Evolutionary conservation across 1,140 invertebrate species (phyloP), one percentile per base, ranked within the genome.

Genomic region (Bombus turneri): DNA sequence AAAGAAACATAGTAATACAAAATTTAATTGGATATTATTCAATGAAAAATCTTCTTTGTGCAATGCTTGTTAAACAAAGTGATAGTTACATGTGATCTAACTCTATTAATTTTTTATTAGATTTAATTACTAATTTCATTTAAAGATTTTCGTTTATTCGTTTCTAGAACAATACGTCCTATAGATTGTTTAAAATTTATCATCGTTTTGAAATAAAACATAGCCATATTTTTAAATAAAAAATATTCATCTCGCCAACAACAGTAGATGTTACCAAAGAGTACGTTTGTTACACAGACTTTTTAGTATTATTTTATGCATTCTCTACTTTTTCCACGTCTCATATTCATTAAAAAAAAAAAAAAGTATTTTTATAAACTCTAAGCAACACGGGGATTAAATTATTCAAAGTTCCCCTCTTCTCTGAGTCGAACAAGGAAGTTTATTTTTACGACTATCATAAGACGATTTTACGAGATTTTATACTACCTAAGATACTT

Each of bases 381-480:
- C 4, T 13, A 62, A 62, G 4, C 28, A 62, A 62, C 47, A 62
- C 28, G 59, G 6, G 18, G 18, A 53, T 53, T 53, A 62, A 62
- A 62, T 62, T 62, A 62, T 62, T 62, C 12, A n/a, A n/a, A 28
- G 12, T 62, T 62, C 10, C 28, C 12, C 10, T n/a, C 3, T 12
- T n/a, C 3, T 28, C 3, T 0, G 4, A 62, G 37, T 13, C 3
- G 25, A 71, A 71, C 25, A 39, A 71, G 34, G 28, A 71, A 71
- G 28, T 39, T 71, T 39, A 39, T 39, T 71, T 39, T 39, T 39
- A 71, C 3, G 37, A 9, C 37, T 39, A 71, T 39, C 34, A 12
- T 71, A 39, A 71, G 25, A 39, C 69, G 68, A 69, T 69, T 69
- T 71, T 71, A 71, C 25, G 69, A 28, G 12, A 71, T 71, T 71